Conservation (phyloP, 2,113 vertebrate species). For the Calidris pygmaea region DNA sequence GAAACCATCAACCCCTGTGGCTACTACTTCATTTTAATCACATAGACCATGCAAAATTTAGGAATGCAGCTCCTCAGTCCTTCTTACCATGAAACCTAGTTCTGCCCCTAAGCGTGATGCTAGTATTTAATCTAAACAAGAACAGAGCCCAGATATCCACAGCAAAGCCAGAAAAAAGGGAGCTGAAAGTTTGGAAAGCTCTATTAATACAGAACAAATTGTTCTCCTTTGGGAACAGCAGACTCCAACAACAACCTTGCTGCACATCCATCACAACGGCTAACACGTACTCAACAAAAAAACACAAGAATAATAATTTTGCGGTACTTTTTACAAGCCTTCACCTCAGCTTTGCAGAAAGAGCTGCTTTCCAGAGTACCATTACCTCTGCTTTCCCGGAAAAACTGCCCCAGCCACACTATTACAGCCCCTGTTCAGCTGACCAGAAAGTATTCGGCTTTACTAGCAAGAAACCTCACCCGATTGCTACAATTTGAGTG, state of each 20-base stretch:
- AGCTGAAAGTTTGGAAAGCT: not conserved
- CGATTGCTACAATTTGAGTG: not conserved
- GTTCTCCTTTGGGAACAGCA: too few species aligned
- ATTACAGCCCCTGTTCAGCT: accelerated
- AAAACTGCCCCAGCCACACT: not conserved
- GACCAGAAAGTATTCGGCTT: not conserved
- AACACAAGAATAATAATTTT: not conserved
- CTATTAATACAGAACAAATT: not conserved
- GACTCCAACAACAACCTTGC: too few species aligned
- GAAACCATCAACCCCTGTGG: not conserved
- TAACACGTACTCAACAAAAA: not conserved
- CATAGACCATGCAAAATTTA: not conserved
- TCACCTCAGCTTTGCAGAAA: not conserved
- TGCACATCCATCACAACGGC: not conserved
- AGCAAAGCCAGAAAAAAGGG: not conserved
- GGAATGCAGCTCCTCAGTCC: not conserved
- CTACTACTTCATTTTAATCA: not conserved
- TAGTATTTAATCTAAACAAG: not conserved
- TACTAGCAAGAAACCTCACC: not conserved
- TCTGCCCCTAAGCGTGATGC: not conserved
- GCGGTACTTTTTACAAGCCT: not conserved
- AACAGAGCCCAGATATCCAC: not conserved
- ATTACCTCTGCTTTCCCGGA: not conserved
- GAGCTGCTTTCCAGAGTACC: not conserved
- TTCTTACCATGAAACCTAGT: not conserved